Evolutionary conservation across 1,140 invertebrate genomes (phyloP), one percentile per base, ranked within the genome.

Genomic region (Drosophila bocqueti): DNA sequence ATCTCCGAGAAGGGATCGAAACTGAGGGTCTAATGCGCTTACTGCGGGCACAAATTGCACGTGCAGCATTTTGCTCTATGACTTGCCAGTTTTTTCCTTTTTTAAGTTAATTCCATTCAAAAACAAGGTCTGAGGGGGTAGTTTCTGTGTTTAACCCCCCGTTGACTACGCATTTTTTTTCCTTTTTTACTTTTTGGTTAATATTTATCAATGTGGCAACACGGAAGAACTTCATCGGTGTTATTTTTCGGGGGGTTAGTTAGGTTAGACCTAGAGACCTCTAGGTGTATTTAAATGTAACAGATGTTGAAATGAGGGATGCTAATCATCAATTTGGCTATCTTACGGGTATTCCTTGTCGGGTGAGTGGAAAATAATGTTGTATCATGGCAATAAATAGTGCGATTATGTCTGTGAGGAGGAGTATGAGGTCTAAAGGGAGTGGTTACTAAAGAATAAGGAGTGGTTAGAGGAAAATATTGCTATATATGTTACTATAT

Each of bases 341-440:
- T 82, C 80, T 72, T 78, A 65, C 66, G 50, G 76, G 83, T 59
- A 59, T 24, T 36, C 21, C 64, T 55, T 18, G 31, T 16, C 11
- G 67, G 24, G 42, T 38, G 46, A 83, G 67, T 72, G 72, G 43
- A 79, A 91, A 82, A 91, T 91, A 91, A 82, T 87, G 89, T 91
- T 89, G 83, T 91, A 91, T 91, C 81, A 91, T 91, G 81, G 89
- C 89, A 91, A 91, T 91, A 91, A 91, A 91, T 91, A 91, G 89
- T 91, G 89, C 47, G 89, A 91, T 91, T 91, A 91, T 66, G 59
- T 9, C 42, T 21, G 3, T 11, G 29, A 26, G 2, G 9, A 13
- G 29, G 46, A 18, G 46, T 24, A 26, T 13, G 45, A 24, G 61
- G 18, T 18, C 45, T 50, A 50, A 31, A 47, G 36, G 62, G 62